Evolutionary conservation across 2,797 vertebrate species (phyloP).

Genomic region (Pelobates cultripes): DNA sequence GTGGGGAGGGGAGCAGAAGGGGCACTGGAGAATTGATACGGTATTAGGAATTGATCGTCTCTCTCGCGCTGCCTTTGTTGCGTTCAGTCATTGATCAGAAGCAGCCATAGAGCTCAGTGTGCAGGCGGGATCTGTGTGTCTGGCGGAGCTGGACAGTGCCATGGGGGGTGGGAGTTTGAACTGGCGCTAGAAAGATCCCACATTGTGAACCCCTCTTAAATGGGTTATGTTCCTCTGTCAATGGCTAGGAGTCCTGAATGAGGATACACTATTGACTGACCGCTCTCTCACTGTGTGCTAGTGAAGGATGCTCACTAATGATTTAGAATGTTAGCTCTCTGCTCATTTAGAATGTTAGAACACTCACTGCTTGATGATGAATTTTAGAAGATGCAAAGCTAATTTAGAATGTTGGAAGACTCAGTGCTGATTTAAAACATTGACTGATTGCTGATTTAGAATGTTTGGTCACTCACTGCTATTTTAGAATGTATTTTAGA

Average conservation of each 20-base stretch:
- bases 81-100: slow-evolving; percentile 91
- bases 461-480: no score
- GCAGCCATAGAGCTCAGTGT: slow-evolving; percentile 73
- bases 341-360: no score
- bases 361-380: no score
- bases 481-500: background rate
- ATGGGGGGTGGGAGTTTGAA: background rate
- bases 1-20: slow-evolving; percentile 28
- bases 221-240: background rate
- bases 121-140: slow-evolving; percentile 31
- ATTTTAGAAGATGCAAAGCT: no score
- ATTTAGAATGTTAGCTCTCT: background rate
- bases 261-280: no score
- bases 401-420: no score
- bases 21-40: slow-evolving; percentile 76
- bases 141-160: background rate
- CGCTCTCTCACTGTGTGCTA: background rate
- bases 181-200: no score
- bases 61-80: slow-evolving; percentile 90
- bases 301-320: background rate
- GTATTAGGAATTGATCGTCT: slow-evolving; percentile 94
- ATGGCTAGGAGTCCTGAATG: background rate
- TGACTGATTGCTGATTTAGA: no score
- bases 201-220: background rate
- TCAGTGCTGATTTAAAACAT: no score